Conservation (phyloP, 2,888 invertebrate species). For the Pseudococcus jackbeardsleyi region DNA sequence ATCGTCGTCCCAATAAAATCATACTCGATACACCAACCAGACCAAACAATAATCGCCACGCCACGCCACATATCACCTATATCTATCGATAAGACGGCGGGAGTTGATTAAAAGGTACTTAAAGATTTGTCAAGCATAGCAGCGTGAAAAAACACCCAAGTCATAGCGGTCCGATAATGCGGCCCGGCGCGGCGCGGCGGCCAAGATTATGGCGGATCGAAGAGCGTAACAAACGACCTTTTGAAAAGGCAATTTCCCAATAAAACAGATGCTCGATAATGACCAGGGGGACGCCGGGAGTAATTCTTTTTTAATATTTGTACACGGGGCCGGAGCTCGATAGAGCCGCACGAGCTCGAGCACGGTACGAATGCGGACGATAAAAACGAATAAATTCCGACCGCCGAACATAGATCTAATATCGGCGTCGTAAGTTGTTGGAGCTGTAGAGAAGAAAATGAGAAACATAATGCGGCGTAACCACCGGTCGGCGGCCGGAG, state of each 20-base stretch:
- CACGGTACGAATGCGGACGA: not conserved
- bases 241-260: constrained; percentile 48
- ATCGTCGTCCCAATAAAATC: not conserved
- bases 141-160: constrained; percentile 45
- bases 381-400: constrained; percentile 39
- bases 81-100: not conserved
- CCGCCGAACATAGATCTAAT: constrained; percentile 32
- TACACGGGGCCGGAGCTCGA: not conserved
- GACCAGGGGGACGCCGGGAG: not conserved
- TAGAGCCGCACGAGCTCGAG: not conserved
- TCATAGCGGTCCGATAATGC: constrained; percentile 11
- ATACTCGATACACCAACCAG: not conserved
- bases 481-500: constrained; percentile 52
- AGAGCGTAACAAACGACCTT: constrained; percentile 50
- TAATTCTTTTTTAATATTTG: constrained; percentile 54
- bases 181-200: not conserved
- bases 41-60: not conserved
- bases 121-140: constrained; percentile 37
- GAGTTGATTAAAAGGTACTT: constrained; percentile 47
- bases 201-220: constrained; percentile 1
- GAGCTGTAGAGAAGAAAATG: constrained; percentile 45
- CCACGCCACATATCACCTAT: not conserved
- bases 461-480: constrained; percentile 62
- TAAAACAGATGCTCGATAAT: constrained; percentile 54
- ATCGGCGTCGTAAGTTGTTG: constrained; percentile 21